Conservation (phyloP, 2,888 invertebrate genomes). For the Anthophora plumipes region DNA sequence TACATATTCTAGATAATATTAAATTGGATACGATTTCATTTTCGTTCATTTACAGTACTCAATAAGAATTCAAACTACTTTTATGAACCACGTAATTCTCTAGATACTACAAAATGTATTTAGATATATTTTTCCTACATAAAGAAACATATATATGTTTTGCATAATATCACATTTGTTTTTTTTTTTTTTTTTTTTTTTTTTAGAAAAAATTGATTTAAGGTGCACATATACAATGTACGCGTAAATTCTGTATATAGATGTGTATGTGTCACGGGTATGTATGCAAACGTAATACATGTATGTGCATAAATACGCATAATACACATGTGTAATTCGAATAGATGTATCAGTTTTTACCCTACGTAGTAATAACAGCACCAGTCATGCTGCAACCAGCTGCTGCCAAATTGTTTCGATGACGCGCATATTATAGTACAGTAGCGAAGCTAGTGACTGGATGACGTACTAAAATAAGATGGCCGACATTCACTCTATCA, state of each 20-base stretch:
- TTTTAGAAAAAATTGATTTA: not conserved
- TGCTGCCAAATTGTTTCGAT: conserved; percentile 60
- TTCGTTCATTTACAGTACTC: not conserved
- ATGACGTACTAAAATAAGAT: conserved; percentile 71
- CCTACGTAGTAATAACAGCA: conserved; percentile 43
- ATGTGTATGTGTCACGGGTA: not conserved
- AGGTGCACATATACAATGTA: not conserved
- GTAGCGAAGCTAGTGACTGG: conserved; percentile 56
- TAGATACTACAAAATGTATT: not conserved
- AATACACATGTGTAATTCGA: conserved; percentile 35
- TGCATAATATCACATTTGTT: not conserved
- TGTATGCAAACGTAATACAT: not conserved
- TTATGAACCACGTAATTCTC: not conserved
- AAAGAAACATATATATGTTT: not conserved
- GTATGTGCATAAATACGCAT: conserved; percentile 22
- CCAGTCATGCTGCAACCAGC: conserved; percentile 58
- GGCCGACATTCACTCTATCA: conserved; percentile 74
- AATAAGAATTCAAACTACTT: not conserved
- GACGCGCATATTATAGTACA: conserved; percentile 60
- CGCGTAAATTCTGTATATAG: conserved; percentile 12
- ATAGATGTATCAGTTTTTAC: conserved; percentile 40
- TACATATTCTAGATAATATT: conserved; percentile 14
- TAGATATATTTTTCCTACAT: not conserved
- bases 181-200: not conserved
- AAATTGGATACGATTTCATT: conserved; percentile 13